A percentile compares a stretch with the other conserved stretches of the same genome.
Conservation (phyloP, 2,888 invertebrate genomes). For the Lordiphosa andalusiaca region DNA sequence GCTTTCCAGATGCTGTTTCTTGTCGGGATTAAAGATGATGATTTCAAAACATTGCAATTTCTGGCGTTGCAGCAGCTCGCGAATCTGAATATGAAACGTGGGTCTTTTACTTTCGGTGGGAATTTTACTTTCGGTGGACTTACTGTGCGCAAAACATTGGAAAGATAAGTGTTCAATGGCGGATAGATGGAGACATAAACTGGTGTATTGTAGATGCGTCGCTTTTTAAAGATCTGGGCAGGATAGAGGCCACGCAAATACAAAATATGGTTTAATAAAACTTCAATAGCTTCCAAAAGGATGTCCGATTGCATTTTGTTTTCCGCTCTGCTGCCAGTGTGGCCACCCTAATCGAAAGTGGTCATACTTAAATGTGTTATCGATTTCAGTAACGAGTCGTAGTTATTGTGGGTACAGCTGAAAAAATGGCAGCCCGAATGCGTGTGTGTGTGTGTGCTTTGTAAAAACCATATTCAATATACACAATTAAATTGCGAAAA, state of each 20-base stretch:
- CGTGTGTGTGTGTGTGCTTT: too few relatives aligned
- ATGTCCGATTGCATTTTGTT: conserved; percentile 53
- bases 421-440: too few relatives aligned
- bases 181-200: conserved; percentile 76
- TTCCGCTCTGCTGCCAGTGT: too few relatives aligned
- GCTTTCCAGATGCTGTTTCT: conserved; percentile 42
- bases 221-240: conserved; percentile 75
- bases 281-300: conserved; percentile 76
- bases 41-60: conserved; percentile 68
- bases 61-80: conserved; percentile 51
- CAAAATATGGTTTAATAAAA: conserved; percentile 76
- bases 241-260: conserved; percentile 78
- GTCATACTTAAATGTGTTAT: too few relatives aligned
- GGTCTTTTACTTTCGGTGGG: too few relatives aligned
- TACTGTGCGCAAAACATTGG: conserved; percentile 64
- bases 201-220: conserved; percentile 76
- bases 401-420: too few relatives aligned
- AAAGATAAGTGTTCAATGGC: conserved; percentile 73
- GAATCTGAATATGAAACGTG: too few relatives aligned
- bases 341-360: not conserved
- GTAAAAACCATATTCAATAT: conserved; percentile 4
- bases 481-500: conserved; percentile 6
- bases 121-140: too few relatives aligned
- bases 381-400: too few relatives aligned
- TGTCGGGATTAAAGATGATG: conserved; percentile 57